Base-by-base conservation (phyloP, 2,888 invertebrate genomes). In the Lysandra coridon region DNA sequence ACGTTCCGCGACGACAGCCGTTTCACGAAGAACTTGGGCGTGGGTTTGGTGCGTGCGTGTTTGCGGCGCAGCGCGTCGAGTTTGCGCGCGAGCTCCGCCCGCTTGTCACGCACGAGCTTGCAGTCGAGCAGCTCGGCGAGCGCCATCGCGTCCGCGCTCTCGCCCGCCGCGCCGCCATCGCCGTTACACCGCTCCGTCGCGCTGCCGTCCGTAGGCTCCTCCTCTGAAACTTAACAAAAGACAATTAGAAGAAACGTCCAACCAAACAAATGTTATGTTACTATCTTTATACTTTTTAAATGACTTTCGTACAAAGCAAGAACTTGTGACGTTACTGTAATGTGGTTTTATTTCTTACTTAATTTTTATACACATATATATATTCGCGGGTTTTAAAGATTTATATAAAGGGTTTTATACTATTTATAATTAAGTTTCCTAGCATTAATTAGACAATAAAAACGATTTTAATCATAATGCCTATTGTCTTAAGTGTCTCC, bases 1-100 rank as follows among this genome's bases (percentile, higher is more conserved):
- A 97, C 96, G 88, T 96, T 97, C 93, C 96, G 97, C 84, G 96
- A 97, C 76, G 97, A 97, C 78, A 97, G 91, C 78, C 97, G 95
- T 89, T 97, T 97, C 78, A 97, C 97, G 84, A 97, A 96, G 87
- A 98, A 96, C 88, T 97, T 97, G 17, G 96, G 90, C 0, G 95
- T 95, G 0, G 96, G 96, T 4, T 96, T 92, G 80, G 96, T 96
- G 90, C 98, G 97, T 84, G 98, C 98, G 86, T 97, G 97, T 85
- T 98, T 98, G 87, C 97, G 97, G 79, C 97, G 95, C 80, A 99
- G 88, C 49, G 96, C 95, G 84, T 98, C 98, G 80, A 99, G 89
- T 87, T 99, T 98, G 87, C 98, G 98, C 79, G 98, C 98, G 83
- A 98, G 91, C 88, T 99, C 98, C 0, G 96, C 87, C 73, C 97